Base-by-base conservation (phyloP, 1,140 invertebrate genomes). In the Aphaenogaster floridana region DNA sequence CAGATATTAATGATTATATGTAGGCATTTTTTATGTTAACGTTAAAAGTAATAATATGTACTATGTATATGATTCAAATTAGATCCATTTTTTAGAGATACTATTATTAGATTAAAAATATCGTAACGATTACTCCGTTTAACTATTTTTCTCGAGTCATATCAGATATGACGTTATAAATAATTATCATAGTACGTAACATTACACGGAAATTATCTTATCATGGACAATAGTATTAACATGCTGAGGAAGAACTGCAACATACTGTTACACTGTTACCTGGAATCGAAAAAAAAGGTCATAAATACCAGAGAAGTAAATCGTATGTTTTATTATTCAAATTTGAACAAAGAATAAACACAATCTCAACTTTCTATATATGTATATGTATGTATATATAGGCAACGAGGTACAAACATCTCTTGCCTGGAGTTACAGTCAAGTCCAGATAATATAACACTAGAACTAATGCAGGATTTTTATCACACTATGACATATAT, bases 291-390 rank as follows among this genome's bases (percentile, higher is more conserved):
- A 39, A 48, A 78, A 86, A 63, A 71, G 34, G 79, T 69, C 28
- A 42, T 21, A 85, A 84, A 89, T 77, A 87, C 28, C 45, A 76
- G 45, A 39, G 28, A 74, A 76, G 7, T 77, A 74, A 66, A 77
- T 77, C 13, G n/a, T 64, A 63, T 64, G 7, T 90, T 90, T 90
- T 87, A 74, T 89, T 89, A 57, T 71, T 48, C 3, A 84, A 90
- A 87, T 52, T 50, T 87, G 52, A 79, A 71, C 45, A 68, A 88
- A 88, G 48, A 79, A 36, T 77, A 83, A 83, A 89, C 45, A 87
- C 86, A 84, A 57, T 72, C n/a, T 63, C 8, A 74, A 52, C 28
- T 72, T 64, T 69, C 11, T 72, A 36, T 52, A 87, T 15, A 77
- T 34, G 5, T 79, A 66, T 57, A 79, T 13, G 48, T 63, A 81